Evolutionary conservation across 92 coral and sea anemone genomes (phyloP).

Genomic region (Muricea muricata): DNA sequence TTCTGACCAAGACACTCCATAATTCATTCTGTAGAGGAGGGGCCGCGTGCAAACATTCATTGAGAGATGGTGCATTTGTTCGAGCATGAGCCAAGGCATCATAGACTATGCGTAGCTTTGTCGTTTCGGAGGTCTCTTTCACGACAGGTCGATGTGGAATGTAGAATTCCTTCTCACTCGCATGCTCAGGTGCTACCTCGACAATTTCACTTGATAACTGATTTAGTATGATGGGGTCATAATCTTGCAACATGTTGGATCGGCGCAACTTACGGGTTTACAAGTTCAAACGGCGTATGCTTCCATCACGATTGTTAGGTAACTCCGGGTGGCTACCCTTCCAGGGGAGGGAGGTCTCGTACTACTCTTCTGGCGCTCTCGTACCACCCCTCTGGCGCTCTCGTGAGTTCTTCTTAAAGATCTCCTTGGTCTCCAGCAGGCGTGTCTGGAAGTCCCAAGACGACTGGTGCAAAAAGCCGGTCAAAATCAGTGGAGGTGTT

Average conservation of each 20-base stretch:
- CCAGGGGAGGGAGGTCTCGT: constrained; percentile 33
- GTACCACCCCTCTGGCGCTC: neutral
- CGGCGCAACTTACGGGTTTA: neutral
- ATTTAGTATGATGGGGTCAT: constrained; percentile 8
- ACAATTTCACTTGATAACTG: constrained; percentile 18
- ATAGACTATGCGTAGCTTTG: neutral
- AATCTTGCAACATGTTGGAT: neutral
- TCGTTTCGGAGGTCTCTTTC: too few species aligned
- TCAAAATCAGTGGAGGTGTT: neutral
- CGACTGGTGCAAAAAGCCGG: constrained; percentile 4
- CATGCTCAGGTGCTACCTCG: constrained; percentile 6
- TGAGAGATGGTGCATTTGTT: neutral
- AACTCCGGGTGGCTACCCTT: constrained; percentile 14
- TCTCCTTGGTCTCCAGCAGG: too few species aligned
- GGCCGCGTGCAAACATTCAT: constrained; percentile 35
- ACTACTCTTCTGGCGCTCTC: too few species aligned
- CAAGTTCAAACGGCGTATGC: too few species aligned
- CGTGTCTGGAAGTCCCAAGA: neutral
- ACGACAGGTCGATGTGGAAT: too few species aligned
- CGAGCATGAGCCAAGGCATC: neutral
- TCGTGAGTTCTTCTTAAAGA: constrained; percentile 8
- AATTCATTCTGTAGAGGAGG: constrained; percentile 44
- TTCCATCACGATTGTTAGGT: constrained; percentile 27
- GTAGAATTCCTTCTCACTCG: too few species aligned
- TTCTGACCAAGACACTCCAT: too few species aligned